These are phyloP conservation scores for Psylliodes chrysocephalus DNA, from an alignment of 2,888 invertebrate genomes.

Conservation along the genomic window DNA sequence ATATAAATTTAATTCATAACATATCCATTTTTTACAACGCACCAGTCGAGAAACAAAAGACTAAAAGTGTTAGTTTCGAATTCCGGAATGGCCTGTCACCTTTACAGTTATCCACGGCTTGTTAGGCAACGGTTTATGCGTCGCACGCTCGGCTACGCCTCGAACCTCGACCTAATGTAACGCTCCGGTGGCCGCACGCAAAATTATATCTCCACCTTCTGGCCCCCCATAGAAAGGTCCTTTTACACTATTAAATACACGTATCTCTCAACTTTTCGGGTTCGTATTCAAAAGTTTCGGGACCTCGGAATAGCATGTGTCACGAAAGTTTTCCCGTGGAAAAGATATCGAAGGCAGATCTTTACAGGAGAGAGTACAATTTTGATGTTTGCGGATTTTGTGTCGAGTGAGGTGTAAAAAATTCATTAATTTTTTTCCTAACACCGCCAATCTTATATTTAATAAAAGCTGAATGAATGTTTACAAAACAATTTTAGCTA, in stretches of 20 bases:
- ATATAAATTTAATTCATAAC: no score
- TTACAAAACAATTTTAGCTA: no score
- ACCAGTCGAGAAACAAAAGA: slow-evolving; percentile 15
- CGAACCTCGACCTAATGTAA: slow-evolving; percentile 39
- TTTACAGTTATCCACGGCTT: slow-evolving; percentile 47
- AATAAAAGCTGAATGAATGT: no score
- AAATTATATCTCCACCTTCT: slow-evolving; percentile 49
- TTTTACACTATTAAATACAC: slow-evolving; percentile 13
- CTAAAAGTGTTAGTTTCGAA: slow-evolving; percentile 7
- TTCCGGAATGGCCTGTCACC: slow-evolving; percentile 26
- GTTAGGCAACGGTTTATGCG: slow-evolving; percentile 55
- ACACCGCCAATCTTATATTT: no score
- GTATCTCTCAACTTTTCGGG: neutral
- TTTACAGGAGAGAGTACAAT: neutral
- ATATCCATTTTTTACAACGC: no score
- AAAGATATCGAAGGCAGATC: slow-evolving; percentile 2
- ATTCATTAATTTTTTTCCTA: neutral
- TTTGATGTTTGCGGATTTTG: neutral
- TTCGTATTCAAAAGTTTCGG: slow-evolving; percentile 8
- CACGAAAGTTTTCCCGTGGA: slow-evolving; percentile 10
- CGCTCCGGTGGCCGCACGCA: slow-evolving; percentile 52
- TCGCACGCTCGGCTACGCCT: slow-evolving; percentile 49
- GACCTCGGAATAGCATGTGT: slow-evolving; percentile 4
- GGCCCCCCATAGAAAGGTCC: slow-evolving; percentile 2
- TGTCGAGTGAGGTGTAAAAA: neutral